Percentiles rank a stretch among this genome's conserved stretches.
These are phyloP conservation scores for Melipona bicolor DNA, from an alignment of 2,888 invertebrate species.

Conservation along the genomic window DNA sequence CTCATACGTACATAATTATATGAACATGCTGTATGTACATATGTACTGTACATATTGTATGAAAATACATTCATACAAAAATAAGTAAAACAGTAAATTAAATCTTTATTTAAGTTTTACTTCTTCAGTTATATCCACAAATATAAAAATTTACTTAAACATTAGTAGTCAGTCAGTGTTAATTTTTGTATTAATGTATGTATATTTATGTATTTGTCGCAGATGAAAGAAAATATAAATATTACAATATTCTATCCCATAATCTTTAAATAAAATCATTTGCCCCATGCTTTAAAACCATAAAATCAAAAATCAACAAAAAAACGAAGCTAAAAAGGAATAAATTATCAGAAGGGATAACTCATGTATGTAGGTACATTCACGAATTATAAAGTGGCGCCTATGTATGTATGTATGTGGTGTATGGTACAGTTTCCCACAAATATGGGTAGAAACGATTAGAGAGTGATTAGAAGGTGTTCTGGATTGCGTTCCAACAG, in stretches of 20 bases:
- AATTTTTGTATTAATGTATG: neutral
- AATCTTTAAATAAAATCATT: neutral
- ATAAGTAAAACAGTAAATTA: neutral
- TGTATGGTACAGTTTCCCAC: conserved; percentile 61
- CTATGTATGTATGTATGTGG: neutral
- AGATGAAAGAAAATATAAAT: neutral
- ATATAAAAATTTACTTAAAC: neutral
- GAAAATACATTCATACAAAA: neutral
- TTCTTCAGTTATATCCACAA: neutral
- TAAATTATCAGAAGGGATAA: neutral
- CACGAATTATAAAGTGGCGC: neutral
- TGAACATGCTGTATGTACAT: neutral
- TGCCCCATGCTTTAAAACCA: neutral
- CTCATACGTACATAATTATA: no score
- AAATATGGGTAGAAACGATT: conserved; percentile 62
- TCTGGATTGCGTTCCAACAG: conserved; percentile 73
- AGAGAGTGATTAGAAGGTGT: conserved; percentile 73
- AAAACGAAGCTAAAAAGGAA: neutral
- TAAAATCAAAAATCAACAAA: neutral
- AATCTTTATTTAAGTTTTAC: neutral
- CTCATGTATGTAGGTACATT: neutral
- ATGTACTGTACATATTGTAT: neutral
- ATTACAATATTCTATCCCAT: neutral
- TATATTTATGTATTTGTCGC: neutral
- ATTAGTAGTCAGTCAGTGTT: neutral